Evolutionary conservation across 1,140 invertebrate species (phyloP), one percentile per base, ranked within the genome.

Genomic region (Drosophila busckii): DNA sequence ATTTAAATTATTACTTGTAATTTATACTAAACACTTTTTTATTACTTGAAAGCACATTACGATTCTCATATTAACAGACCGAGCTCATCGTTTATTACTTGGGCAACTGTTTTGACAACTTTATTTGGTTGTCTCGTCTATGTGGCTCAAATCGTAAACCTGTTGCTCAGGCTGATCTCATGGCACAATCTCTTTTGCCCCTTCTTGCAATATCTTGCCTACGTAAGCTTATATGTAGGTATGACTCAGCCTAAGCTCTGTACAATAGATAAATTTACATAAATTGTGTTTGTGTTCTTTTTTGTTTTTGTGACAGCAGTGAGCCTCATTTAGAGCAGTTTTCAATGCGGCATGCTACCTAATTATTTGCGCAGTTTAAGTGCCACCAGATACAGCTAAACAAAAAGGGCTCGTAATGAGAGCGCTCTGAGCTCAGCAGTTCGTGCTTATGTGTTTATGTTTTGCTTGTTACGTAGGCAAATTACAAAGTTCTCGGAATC

Each of bases 351-450:
- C 19, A 28, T 49, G 61, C 69, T 70, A 58, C 52, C 69, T 80
- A 80, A 80, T 80, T 80, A 80, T 80, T 82, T 82, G 75, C 69
- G 65, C 76, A 70, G 34, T 80, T 80, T 66, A 52, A 75, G 55
- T 65, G 69, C 71, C 59, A 50, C 46, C 55, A 35, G 28, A 63
- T 13, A 31, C 34, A 56, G 13, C 20, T 16, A 28, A 12, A 63
- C 23, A n/a, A 20, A 23, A 25, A 12, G 32, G 29, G 49, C 35
- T 42, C 37, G 53, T 61, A 61, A 69, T 71, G 67, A 63, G 46
- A 42, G 41, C 61, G 42, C 29, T 19, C 15, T 8, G 6, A 26
- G 46, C 46, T 10, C 23, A 55, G 19, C 40, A n/a, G 12, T 17
- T 40, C 34, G 35, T 17, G n/a, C n/a, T n/a, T n/a, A n/a, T 16